Evolutionary conservation across 1,140 invertebrate species (phyloP), one percentile per base, ranked within the genome.

Genomic region (Drosophila tsacasi): DNA sequence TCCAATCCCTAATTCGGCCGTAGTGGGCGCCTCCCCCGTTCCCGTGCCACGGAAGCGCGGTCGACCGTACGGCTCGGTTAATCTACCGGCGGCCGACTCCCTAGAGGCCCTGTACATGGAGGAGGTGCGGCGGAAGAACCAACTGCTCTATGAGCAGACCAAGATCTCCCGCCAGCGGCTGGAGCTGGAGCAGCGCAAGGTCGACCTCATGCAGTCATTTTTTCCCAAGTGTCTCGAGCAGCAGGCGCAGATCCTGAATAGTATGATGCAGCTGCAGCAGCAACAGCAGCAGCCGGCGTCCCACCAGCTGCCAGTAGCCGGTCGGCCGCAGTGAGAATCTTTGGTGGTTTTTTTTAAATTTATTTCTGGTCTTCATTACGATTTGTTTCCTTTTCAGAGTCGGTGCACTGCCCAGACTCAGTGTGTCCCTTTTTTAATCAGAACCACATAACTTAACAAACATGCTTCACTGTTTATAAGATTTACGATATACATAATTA

Each of bases 221-320:
- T 87, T 92, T 39, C 91, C 91, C 32, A 92, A 92, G 71, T 91
- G 68, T 39, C 57, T 92, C 47, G 85, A 92, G 35, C 81, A 90
- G 44, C 91, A 92, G 62, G 63, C 81, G n/a, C 65, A 90, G 44
- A 92, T 92, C 9, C 35, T 90, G 3, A 54, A 35, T 9, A 61
- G 65, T 10, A 40, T 89, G 4, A 68, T 75, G 65, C 85, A 90
- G 47, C 19, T 79, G 39, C 30, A 58, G 64, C 62, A 65, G 19
- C 58, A 66, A 17, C 47, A 60, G 40, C 27, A 61, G 57, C 62
- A 71, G 21, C 52, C 60, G 13, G 25, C 47, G 39, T 32, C 65
- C 27, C 42, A 55, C 23, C 50, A 47, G 13, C 55, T 35, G 40
- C 62, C 73, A 21, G 12, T 58, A 23, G 54, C 23, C 25, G 32